Percentiles rank a stretch among this genome's conserved stretches.
Evolutionary conservation across 2,888 invertebrate species (phyloP).

Genomic region (Dexiosoma caninum): DNA sequence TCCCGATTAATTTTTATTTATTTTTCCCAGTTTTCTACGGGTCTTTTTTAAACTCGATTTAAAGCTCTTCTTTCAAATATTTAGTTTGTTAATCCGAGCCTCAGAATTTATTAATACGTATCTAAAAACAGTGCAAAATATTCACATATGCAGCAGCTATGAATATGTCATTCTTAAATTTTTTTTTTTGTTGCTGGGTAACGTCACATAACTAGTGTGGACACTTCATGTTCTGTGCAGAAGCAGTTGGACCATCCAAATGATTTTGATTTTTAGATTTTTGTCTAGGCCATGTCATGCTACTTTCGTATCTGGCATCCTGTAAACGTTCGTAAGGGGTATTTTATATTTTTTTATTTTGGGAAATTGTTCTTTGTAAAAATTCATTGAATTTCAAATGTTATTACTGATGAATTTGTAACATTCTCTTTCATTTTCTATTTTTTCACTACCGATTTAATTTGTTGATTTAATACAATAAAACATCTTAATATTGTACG

Average conservation of each 20-base stretch:
- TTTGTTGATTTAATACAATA: slow-evolving; percentile 34
- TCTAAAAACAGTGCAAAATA: too few species aligned
- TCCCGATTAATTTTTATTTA: too few species aligned
- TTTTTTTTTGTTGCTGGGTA: too few species aligned
- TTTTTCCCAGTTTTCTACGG: too few species aligned
- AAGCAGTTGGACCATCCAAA: slow-evolving; percentile 11
- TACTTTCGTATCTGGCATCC: not conserved
- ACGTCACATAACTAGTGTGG: slow-evolving; percentile 35
- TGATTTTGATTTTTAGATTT: slow-evolving; percentile 42
- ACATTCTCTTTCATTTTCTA: slow-evolving; percentile 44
- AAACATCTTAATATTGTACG: slow-evolving; percentile 29
- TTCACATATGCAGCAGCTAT: too few species aligned
- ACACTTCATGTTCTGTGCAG: slow-evolving; percentile 24
- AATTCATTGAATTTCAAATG: slow-evolving; percentile 76
- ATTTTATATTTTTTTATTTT: too few species aligned
- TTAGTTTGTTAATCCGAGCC: too few species aligned
- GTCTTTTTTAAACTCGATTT: too few species aligned
- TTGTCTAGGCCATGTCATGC: not conserved
- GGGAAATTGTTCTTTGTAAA: slow-evolving; percentile 66
- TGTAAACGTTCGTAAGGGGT: not conserved
- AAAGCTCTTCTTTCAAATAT: too few species aligned
- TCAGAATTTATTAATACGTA: too few species aligned
- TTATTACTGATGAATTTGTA: slow-evolving; percentile 61
- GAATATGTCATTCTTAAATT: too few species aligned
- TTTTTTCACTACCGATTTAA: slow-evolving; percentile 43